Evolutionary conservation across 2,888 invertebrate species (phyloP).

Genomic region (Cybosia mesomella): DNA sequence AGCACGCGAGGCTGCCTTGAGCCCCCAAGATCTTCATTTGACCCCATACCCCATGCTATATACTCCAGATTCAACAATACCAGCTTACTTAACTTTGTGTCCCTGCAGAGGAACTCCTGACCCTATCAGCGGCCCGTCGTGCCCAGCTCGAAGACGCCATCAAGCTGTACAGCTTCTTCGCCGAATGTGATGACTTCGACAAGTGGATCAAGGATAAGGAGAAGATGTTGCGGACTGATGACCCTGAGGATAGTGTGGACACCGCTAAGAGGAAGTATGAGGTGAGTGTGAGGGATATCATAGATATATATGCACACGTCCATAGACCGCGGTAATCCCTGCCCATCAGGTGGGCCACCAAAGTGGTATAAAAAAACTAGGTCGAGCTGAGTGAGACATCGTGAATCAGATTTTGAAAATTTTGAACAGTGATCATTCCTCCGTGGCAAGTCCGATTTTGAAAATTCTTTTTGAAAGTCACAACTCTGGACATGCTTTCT

Average conservation of each 20-base stretch:
- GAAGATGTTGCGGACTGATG: conserved; percentile 93
- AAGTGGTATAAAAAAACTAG: too few species aligned
- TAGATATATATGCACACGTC: too few species aligned
- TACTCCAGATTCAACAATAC: neutral
- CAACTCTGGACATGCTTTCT: too few species aligned
- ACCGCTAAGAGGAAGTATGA: conserved; percentile 98
- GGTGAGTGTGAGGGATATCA: conserved; percentile 82
- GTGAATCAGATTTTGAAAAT: too few species aligned
- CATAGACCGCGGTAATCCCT: too few species aligned
- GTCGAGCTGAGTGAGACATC: too few species aligned
- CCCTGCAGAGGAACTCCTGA: conserved; percentile 89
- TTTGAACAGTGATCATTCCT: too few species aligned
- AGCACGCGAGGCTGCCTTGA: too few species aligned
- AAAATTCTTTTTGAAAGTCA: too few species aligned
- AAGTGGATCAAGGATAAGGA: conserved; percentile 99
- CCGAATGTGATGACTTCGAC: conserved; percentile 99
- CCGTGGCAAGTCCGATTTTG: too few species aligned
- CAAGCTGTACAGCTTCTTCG: conserved; percentile 96
- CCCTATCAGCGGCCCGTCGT: conserved; percentile 93
- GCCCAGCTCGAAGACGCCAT: conserved; percentile 96
- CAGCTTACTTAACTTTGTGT: neutral
- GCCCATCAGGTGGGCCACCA: too few species aligned
- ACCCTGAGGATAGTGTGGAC: conserved; percentile 95
- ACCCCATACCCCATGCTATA: neutral
- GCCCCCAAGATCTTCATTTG: neutral